Percentiles rank a stretch among this genome's conserved stretches.
Evolutionary conservation across 1,140 invertebrate genomes (phyloP).

Genomic region (Drosophila watanabei): DNA sequence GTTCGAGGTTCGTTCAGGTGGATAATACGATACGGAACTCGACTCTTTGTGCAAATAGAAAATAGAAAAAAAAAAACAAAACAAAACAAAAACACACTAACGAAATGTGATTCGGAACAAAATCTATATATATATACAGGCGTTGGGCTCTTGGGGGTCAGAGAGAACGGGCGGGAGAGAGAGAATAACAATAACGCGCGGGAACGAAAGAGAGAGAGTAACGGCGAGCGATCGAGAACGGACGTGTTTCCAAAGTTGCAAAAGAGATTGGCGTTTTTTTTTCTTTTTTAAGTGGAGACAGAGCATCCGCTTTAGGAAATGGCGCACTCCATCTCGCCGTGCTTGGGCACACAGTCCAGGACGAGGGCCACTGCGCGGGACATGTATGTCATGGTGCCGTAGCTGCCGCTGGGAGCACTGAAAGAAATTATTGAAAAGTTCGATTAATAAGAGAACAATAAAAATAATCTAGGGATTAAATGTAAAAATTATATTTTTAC

Average conservation of each 20-base stretch:
- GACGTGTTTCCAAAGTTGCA: slow-evolving; percentile 43
- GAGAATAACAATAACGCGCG: slow-evolving; percentile 19
- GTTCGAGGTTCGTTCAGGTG: slow-evolving; percentile 3
- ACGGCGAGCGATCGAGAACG: slow-evolving; percentile 34
- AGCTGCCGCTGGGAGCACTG: slow-evolving; percentile 97
- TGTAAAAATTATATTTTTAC: neutral
- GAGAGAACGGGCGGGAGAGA: slow-evolving; percentile 1
- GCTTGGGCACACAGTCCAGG: slow-evolving; percentile 91
- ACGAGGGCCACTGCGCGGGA: slow-evolving; percentile 93
- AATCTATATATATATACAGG: slow-evolving; percentile 29
- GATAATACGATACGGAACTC: slow-evolving; percentile 15
- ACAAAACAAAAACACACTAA: slow-evolving; percentile 9
- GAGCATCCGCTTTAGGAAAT: slow-evolving; percentile 87
- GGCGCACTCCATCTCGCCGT: slow-evolving; percentile 92
- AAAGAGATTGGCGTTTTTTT: slow-evolving; percentile 59
- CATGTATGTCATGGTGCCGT: slow-evolving; percentile 99
- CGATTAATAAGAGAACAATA: neutral
- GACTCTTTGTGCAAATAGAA: neutral
- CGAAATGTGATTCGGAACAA: slow-evolving; percentile 12
- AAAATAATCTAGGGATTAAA: neutral
- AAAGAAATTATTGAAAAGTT: neutral
- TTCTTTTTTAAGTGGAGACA: slow-evolving; percentile 53
- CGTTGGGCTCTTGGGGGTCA: slow-evolving; percentile 33
- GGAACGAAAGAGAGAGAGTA: slow-evolving; percentile 18
- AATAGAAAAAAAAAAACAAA: slow-evolving; percentile 5